These are phyloP conservation scores for Lordiphosa clarofinis DNA, from an alignment of 1,140 invertebrate species.

Conservation along the genomic window DNA sequence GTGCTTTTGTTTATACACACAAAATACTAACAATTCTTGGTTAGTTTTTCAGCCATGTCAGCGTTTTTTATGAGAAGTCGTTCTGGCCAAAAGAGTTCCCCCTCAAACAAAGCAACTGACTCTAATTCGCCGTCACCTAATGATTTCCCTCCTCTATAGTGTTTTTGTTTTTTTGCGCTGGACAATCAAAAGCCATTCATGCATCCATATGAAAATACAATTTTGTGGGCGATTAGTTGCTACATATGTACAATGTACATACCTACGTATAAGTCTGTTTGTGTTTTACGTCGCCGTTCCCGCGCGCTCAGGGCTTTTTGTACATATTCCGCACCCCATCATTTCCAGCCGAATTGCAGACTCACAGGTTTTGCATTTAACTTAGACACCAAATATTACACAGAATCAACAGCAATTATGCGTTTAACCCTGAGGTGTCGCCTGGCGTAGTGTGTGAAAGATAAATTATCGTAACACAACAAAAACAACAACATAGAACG, in stretches of 20 bases:
- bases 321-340: constrained; percentile 4
- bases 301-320: background rate
- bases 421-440: constrained; percentile 67
- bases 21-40: constrained; percentile 29
- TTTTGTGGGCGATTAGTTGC: constrained; percentile 50
- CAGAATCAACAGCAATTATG: constrained; percentile 43
- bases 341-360: constrained; percentile 34
- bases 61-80: constrained; percentile 54
- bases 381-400: background rate
- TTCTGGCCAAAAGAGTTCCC: constrained; percentile 41
- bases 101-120: constrained; percentile 41
- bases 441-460: constrained; percentile 49
- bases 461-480: constrained; percentile 63
- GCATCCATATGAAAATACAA: constrained; percentile 37
- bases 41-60: constrained; percentile 56
- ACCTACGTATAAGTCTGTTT: constrained; percentile 15
- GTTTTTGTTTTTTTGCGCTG: constrained; percentile 31
- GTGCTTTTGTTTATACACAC: constrained; percentile 47
- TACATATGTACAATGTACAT: constrained; percentile 1
- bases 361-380: constrained; percentile 32
- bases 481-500: constrained; percentile 44
- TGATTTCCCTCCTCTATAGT: constrained; percentile 46
- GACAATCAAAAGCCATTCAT: constrained; percentile 55
- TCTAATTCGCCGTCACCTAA: constrained; percentile 19
- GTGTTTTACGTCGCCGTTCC: background rate